Conservation (phyloP, 2,113 vertebrate genomes). For the Euleptes europaea region DNA sequence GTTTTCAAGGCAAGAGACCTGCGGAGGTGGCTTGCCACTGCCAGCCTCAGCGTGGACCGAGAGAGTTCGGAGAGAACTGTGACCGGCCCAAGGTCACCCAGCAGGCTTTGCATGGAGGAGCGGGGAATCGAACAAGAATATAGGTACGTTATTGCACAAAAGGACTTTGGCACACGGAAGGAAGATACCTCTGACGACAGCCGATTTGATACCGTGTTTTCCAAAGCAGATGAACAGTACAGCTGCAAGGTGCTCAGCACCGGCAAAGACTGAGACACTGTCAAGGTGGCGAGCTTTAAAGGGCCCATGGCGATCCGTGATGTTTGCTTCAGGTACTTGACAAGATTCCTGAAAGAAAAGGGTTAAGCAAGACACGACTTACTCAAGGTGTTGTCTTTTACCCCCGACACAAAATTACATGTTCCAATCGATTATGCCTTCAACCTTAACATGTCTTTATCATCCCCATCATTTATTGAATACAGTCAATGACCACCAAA, state of each 20-base stretch:
- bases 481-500: no score
- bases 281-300: constrained; percentile 89
- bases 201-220: constrained; percentile 88
- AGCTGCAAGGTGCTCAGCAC: constrained; percentile 90
- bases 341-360: constrained; percentile 77
- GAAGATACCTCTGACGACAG: constrained; percentile 82
- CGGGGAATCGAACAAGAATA: no score
- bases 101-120: no score
- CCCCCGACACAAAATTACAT: neutral
- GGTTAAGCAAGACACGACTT: neutral
- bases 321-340: constrained; percentile 94
- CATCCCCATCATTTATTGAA: no score
- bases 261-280: constrained; percentile 86
- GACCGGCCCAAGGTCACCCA: no score
- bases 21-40: no score
- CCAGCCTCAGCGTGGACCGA: no score
- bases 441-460: no score
- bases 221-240: constrained; percentile 88
- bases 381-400: neutral
- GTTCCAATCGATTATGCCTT: rapidly evolving
- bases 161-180: neutral
- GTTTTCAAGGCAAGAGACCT: no score
- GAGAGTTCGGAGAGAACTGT: no score
- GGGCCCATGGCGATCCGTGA: constrained; percentile 91
- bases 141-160: neutral